Evolutionary conservation across 2,888 invertebrate genomes (phyloP), one percentile per base, ranked within the genome.

Genomic region (Harmothoe impar): DNA sequence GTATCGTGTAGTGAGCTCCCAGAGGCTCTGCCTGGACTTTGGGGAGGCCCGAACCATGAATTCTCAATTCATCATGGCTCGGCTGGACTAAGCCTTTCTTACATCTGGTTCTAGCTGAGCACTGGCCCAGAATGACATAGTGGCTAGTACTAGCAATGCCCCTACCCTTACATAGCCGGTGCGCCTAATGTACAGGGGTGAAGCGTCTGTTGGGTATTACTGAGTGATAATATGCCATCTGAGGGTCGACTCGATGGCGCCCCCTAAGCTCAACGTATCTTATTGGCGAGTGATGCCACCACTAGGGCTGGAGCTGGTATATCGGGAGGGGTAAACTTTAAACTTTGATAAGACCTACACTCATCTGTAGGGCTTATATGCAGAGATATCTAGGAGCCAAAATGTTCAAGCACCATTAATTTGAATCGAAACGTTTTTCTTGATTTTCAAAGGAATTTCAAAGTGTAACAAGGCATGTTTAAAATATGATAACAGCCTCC

Each of bases 41-140:
- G 29, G 31, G 31, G 72, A 25, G 5, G 29, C 72, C 72, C 72
- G 25, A 25, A 72, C 72, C 72, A 72, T 72, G 72, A 72, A 72
- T 72, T 72, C 72, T 72, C 72, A 72, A 72, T 72, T 72, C 72
- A 72, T 72, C 72, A 72, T 72, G 72, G 15, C 62, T 62, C 62
- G 62, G 62, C 20, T 62, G 72, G 29, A 29, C 72, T 25, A 72
- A 72, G 72, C 72, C 25, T 72, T 72, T 25, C 25, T 72, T 5
- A 15, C n/a, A 29, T 0, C 29, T 25, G n/a, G 62, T 72, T 3
- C 72, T 29, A n/a, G n/a, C 29, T 29, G 3, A 29, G 25, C 3
- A 3, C 72, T 29, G 20, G 29, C 72, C 31, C 1, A 23, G 72
- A 72, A 29, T 72, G 3, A 25, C 72, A 15, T 72, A 15, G 29